Conservation (phyloP, 2,797 vertebrate species). For the Amblyraja radiata region DNA sequence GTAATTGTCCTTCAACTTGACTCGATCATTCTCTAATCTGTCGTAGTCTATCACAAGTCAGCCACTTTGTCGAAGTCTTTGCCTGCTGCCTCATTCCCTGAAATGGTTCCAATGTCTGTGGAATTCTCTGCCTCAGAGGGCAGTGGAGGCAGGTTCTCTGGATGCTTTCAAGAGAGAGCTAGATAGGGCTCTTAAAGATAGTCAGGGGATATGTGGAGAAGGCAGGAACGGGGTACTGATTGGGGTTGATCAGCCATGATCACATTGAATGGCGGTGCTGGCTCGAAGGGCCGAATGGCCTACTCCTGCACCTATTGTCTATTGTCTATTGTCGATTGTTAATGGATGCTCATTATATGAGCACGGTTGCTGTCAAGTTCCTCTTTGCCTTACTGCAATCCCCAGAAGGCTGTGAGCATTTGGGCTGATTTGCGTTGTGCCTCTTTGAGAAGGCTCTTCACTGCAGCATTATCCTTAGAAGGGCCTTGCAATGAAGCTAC, state of each 20-base stretch:
- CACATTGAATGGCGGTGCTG: no score
- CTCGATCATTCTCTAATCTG: background rate
- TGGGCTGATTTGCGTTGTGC: background rate
- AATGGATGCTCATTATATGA: background rate
- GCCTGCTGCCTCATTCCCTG: background rate
- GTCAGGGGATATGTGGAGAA: no score
- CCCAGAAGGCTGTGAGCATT: background rate
- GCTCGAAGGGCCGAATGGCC: no score
- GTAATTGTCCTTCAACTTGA: background rate
- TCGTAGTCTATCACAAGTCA: no score
- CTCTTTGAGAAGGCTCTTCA: background rate
- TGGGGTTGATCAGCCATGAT: no score
- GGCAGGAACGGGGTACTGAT: no score
- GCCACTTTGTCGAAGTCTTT: background rate
- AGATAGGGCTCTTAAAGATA: no score
- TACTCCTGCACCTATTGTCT: no score
- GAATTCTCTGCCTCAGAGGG: no score
- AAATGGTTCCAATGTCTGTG: background rate
- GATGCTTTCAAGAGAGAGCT: no score
- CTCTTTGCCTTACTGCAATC: background rate
- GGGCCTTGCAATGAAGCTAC: background rate
- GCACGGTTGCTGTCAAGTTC: background rate
- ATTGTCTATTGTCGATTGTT: no score
- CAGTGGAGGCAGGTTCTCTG: no score
- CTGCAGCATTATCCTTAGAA: background rate